These are phyloP conservation scores for Leptopilina clavipes DNA, from an alignment of 1,140 invertebrate species.

Conservation along the genomic window DNA sequence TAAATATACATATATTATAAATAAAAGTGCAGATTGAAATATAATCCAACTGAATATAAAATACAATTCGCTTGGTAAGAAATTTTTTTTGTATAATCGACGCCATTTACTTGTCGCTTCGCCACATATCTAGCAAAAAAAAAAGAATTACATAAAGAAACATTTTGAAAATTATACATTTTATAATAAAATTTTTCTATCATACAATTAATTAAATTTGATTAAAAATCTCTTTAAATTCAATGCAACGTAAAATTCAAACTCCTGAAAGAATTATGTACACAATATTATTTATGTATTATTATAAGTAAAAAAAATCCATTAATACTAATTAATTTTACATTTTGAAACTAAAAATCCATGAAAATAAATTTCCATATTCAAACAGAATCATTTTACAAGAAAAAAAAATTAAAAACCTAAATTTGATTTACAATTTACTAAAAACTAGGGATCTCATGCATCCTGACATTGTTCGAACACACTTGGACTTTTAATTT, in stretches of 20 bases:
- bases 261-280: neutral
- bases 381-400: neutral
- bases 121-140: conserved; percentile 19
- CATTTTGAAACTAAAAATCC: too few species aligned
- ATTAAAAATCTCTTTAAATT: neutral
- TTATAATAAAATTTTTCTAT: neutral
- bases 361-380: too few species aligned
- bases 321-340: too few species aligned
- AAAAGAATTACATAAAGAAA: neutral
- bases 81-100: conserved; percentile 39
- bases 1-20: conserved; percentile 47
- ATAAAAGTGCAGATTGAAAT: conserved; percentile 49
- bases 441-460: conserved; percentile 31
- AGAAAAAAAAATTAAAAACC: neutral
- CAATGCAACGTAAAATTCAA: neutral
- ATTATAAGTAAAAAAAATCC: too few species aligned
- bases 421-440: conserved; percentile 4
- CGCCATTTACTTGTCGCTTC: conserved; percentile 33
- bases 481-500: conserved; percentile 13
- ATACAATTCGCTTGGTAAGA: neutral
- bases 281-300: neutral
- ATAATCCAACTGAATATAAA: conserved; percentile 48
- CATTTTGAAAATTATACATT: neutral
- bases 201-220: neutral
- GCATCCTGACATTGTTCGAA: conserved; percentile 15